phyloP scores from a whole-genome alignment of 2,113 vertebrate species.

The Puntigrus tetrazona region DNA sequence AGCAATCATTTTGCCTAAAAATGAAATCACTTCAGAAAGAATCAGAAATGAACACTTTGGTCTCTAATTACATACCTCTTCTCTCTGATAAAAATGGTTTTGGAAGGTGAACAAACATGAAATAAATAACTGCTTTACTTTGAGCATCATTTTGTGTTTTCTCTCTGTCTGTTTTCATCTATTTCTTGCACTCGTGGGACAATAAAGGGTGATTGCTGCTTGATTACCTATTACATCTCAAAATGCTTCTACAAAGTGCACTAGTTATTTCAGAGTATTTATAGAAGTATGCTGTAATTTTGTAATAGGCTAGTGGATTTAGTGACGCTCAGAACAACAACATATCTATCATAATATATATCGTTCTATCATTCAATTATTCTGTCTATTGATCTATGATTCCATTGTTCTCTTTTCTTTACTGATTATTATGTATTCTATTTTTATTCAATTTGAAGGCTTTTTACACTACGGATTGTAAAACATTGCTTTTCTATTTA shows the following conservation, averaged over 20 bases:
- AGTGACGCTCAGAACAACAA: neutral
- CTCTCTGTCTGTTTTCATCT: neutral
- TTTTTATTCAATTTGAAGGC: no score
- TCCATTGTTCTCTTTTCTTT: no score
- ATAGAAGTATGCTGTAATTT: neutral
- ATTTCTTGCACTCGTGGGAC: neutral
- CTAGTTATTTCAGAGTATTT: neutral
- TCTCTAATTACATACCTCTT: neutral
- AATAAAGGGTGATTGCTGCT: neutral
- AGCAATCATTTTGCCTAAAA: neutral
- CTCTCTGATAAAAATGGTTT: neutral
- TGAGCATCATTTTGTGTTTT: neutral
- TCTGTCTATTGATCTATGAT: no score
- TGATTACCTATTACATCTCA: slow-evolving; percentile 3
- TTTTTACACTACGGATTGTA: no score
- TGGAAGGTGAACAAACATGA: neutral
- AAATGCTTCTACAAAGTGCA: neutral
- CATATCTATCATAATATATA: no score
- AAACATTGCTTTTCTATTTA: no score
- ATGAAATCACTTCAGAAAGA: neutral
- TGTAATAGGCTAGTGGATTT: neutral
- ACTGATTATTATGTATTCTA: no score
- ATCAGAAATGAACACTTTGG: neutral
- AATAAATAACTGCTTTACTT: neutral
- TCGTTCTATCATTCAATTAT: no score